Conservation (phyloP, 2,888 invertebrate species). For the Hybos culiciformis region DNA sequence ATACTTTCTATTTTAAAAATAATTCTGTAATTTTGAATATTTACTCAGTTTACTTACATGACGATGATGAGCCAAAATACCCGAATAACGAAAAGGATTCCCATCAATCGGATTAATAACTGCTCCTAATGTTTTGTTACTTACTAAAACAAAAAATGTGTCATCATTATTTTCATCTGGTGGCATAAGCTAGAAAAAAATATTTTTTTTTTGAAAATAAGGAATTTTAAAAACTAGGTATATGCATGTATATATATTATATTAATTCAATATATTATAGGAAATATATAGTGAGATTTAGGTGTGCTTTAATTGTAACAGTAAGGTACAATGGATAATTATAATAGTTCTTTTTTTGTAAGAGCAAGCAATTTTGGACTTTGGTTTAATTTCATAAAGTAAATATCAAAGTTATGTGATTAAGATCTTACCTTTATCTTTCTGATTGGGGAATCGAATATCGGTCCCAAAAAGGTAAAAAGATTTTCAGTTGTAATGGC, state of each 20-base stretch:
- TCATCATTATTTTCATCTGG: not conserved
- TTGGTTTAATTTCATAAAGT: not conserved
- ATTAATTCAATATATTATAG: too few relatives aligned
- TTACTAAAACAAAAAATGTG: slow-evolving; percentile 5
- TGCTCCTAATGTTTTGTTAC: slow-evolving; percentile 43
- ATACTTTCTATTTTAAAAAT: not conserved
- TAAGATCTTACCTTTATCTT: slow-evolving; percentile 27
- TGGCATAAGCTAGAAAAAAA: not conserved
- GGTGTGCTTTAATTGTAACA: not conserved
- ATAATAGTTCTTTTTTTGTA: not conserved
- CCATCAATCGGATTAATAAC: slow-evolving; percentile 58
- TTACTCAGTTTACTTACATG: slow-evolving; percentile 35
- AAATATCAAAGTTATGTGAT: not conserved
- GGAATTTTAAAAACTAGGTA: too few relatives aligned
- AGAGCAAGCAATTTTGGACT: not conserved
- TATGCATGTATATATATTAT: too few relatives aligned
- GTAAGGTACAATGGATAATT: not conserved
- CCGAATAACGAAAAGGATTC: slow-evolving; percentile 54
- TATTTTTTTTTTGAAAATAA: too few relatives aligned
- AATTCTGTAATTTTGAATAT: not conserved
- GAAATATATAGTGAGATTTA: too few relatives aligned
- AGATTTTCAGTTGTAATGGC: slow-evolving; percentile 48
- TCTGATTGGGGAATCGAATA: slow-evolving; percentile 46
- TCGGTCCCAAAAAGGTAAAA: slow-evolving; percentile 53
- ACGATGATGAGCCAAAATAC: slow-evolving; percentile 49